Conservation (phyloP, 64 coral and sea anemone genomes). For the Pocillopora damicornis region DNA sequence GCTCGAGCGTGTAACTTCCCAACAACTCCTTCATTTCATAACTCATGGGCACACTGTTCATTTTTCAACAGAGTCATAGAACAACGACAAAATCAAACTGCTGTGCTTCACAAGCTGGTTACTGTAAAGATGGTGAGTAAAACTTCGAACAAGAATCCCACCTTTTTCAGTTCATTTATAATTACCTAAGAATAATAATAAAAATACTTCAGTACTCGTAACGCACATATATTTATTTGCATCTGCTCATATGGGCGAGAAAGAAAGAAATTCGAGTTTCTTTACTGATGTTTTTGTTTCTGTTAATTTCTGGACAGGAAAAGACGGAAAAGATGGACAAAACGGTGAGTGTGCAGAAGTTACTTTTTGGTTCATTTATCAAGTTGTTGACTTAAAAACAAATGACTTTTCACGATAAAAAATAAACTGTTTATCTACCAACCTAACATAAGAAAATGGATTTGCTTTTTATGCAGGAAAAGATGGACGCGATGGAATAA, state of each 20-base stretch:
- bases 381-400: background rate
- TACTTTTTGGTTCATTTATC: too few species aligned
- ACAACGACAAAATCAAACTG: background rate
- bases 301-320: background rate
- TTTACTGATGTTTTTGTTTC: background rate
- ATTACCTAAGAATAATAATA: background rate
- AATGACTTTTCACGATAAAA: background rate
- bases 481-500: slow-evolving; percentile 1
- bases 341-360: background rate
- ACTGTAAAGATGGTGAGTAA: background rate
- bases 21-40: too few species aligned
- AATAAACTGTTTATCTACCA: background rate
- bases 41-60: too few species aligned
- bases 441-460: background rate
- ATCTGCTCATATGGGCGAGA: too few species aligned
- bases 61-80: background rate
- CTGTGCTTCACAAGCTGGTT: background rate
- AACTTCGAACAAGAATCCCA: background rate
- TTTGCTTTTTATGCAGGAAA: slow-evolving; percentile 4
- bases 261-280: background rate
- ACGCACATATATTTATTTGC: too few species aligned
- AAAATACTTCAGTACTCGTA: background rate
- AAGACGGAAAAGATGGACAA: background rate
- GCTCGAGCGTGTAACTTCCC: too few species aligned
- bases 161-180: background rate